A percentile compares a stretch with the other conserved stretches of the same genome.
These are phyloP conservation scores for Bos javanicus DNA, from an alignment of 2,113 vertebrate genomes.

Conservation along the genomic window DNA sequence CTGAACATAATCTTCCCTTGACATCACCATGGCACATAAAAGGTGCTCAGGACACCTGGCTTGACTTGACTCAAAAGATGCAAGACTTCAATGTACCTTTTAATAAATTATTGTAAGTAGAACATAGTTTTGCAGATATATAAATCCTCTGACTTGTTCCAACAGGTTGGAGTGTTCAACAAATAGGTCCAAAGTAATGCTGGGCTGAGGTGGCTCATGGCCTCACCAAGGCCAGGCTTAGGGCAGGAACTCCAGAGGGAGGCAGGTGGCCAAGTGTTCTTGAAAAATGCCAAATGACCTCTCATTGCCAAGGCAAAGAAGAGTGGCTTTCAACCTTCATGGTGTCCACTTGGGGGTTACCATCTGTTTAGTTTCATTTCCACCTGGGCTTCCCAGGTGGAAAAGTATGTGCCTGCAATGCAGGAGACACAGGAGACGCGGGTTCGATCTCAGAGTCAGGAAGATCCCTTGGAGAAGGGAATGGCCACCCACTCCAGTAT, in stretches of 20 bases:
- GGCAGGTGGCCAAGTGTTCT: neutral
- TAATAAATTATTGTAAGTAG: neutral
- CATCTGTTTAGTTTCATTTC: neutral
- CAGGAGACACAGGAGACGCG: neutral
- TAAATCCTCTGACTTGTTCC: neutral
- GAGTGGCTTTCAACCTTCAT: too few species aligned
- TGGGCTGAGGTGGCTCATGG: neutral
- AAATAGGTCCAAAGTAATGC: neutral
- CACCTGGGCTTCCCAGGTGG: neutral
- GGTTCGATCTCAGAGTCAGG: fast-evolving
- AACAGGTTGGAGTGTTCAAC: neutral
- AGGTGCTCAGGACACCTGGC: neutral
- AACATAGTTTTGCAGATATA: neutral
- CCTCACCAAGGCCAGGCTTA: neutral
- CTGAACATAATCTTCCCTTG: neutral
- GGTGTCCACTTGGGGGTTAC: neutral
- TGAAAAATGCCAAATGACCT: neutral
- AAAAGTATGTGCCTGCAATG: neutral
- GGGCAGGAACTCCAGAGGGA: neutral
- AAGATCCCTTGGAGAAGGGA: neutral
- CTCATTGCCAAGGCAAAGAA: neutral
- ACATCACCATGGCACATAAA: fast-evolving
- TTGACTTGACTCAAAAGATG: neutral
- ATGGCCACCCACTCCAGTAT: neutral
- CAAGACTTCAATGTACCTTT: neutral